phyloP scores from a whole-genome alignment of 2,888 invertebrate species.

The Oscheius sp. region DNA sequence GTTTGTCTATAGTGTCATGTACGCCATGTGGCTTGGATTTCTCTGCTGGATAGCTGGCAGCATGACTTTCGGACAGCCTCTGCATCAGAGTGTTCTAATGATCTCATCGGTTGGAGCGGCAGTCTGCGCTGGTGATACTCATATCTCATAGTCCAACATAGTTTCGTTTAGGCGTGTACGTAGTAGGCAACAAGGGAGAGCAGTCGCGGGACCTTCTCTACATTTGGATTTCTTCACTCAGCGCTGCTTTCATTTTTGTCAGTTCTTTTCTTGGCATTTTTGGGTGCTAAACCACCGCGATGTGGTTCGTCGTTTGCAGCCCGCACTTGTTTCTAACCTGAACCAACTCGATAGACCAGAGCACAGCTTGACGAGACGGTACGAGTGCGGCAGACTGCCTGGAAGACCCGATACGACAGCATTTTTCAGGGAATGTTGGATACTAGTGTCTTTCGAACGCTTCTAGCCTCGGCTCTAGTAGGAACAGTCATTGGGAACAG shows the following conservation, averaged over 20 bases:
- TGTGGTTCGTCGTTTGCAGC: too few species aligned
- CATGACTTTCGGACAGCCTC: constrained; percentile 45
- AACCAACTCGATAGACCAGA: too few species aligned
- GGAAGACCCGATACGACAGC: background rate
- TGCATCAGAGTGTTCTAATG: constrained; percentile 44
- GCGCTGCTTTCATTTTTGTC: constrained; percentile 47
- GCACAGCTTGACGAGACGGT: too few species aligned
- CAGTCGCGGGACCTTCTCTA: constrained; percentile 49
- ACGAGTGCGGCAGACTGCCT: too few species aligned
- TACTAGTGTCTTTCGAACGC: constrained; percentile 27
- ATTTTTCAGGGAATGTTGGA: constrained; percentile 22
- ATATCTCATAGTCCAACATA: background rate
- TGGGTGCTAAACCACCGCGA: too few species aligned
- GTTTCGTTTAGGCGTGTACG: constrained; percentile 46
- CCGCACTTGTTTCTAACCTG: too few species aligned
- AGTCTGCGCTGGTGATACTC: constrained; percentile 43
- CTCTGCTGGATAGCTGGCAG: constrained; percentile 49
- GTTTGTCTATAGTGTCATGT: constrained; percentile 10
- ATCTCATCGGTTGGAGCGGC: constrained; percentile 46
- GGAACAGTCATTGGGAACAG: constrained; percentile 54
- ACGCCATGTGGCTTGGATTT: constrained; percentile 32
- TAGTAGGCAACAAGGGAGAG: constrained; percentile 53
- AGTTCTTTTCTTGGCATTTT: background rate
- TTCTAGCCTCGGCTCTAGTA: constrained; percentile 43
- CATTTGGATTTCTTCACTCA: constrained; percentile 51